phyloP scores from a whole-genome alignment of 1,140 invertebrate species.

The Pseudomyrmex concolor region DNA sequence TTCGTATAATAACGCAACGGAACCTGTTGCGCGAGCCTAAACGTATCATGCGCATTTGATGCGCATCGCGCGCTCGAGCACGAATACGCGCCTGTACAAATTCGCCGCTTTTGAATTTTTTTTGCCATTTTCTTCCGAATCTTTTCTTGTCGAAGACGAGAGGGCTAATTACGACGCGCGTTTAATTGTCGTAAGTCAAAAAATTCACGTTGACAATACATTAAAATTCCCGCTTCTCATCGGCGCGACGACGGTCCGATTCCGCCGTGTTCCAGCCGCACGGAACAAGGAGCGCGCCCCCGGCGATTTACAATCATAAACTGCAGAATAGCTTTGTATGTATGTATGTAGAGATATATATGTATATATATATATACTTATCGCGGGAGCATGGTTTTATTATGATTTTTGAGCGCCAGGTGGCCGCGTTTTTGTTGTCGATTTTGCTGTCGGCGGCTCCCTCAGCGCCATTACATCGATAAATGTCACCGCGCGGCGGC shows the following conservation, averaged over 20 bases:
- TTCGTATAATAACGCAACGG: conserved; percentile 16
- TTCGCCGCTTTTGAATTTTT: neutral
- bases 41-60: neutral
- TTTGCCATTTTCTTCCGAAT: conserved; percentile 3
- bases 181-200: neutral
- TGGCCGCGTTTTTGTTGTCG: conserved; percentile 76
- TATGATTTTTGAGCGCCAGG: conserved; percentile 80
- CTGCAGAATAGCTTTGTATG: conserved; percentile 64
- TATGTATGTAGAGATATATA: neutral
- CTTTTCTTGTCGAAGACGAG: neutral
- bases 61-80: neutral
- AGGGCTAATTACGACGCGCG: neutral
- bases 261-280: conserved; percentile 5
- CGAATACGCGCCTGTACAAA: neutral
- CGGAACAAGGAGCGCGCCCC: conserved; percentile 50
- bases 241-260: conserved; percentile 4
- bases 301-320: conserved; percentile 74
- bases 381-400: conserved; percentile 78
- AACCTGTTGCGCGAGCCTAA: conserved; percentile 44
- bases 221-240: neutral
- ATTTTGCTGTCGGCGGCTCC: conserved; percentile 54
- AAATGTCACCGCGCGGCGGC: conserved; percentile 72
- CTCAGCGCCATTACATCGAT: conserved; percentile 77
- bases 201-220: too few species aligned
- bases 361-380: conserved; percentile 63